These are phyloP conservation scores for Muschampia plurimacula DNA, from an alignment of 2,888 invertebrate species.

Conservation along the genomic window DNA sequence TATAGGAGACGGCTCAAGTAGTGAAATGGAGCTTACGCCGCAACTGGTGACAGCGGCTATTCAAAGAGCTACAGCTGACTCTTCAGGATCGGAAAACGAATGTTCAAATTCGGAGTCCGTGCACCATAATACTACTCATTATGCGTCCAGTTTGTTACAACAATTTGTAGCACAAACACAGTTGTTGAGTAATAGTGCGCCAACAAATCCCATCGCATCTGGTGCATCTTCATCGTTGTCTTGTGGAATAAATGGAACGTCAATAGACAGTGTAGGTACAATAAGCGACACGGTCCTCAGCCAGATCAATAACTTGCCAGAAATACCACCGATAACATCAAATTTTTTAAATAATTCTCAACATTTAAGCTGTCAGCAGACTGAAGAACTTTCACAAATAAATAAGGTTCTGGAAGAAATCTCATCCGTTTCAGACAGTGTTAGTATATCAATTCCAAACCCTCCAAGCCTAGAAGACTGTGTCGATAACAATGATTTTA, in stretches of 20 bases:
- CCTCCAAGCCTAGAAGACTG: conserved; percentile 78
- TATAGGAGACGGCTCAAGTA: conserved; percentile 87
- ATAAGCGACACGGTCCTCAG: conserved; percentile 75
- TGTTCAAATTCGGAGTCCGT: conserved; percentile 82
- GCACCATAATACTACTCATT: conserved; percentile 86
- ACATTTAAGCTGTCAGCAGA: conserved; percentile 79
- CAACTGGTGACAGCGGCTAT: conserved; percentile 92
- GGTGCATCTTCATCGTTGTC: conserved; percentile 58
- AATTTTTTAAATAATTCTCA: conserved; percentile 70
- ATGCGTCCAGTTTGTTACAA: conserved; percentile 91
- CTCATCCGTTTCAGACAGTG: conserved; percentile 70
- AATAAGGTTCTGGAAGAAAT: conserved; percentile 82
- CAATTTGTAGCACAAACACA: conserved; percentile 94
- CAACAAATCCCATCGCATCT: conserved; percentile 65
- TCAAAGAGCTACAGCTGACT: conserved; percentile 88
- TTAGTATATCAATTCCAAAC: conserved; percentile 72
- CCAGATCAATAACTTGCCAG: conserved; percentile 72
- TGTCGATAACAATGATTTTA: conserved; percentile 80
- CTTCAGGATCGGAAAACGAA: conserved; percentile 91
- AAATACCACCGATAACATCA: conserved; percentile 70
- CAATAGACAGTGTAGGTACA: conserved; percentile 67
- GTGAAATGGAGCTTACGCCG: conserved; percentile 91
- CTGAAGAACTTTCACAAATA: conserved; percentile 79
- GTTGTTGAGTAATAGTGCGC: conserved; percentile 84
- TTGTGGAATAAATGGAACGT: conserved; percentile 60